Base-by-base conservation (phyloP, 2,797 vertebrate species). In the Gymnodraco acuticeps region DNA sequence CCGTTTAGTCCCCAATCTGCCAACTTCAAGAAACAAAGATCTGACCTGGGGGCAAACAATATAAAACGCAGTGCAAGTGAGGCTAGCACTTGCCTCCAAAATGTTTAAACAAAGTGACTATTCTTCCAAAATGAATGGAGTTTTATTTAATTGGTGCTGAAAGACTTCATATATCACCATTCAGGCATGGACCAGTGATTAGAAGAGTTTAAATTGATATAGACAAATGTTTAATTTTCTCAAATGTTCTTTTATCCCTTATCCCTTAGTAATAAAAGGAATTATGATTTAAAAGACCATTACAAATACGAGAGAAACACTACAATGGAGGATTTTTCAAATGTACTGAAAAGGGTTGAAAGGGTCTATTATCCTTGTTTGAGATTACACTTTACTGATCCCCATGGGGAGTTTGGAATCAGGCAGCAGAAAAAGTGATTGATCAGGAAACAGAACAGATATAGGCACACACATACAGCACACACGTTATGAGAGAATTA, bases 151-250 rank as follows among this genome's bases (percentile, higher is more conserved):
- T 46, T 67, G 27, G 20, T 48, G 41, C 13, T 76, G 48, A 73
- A 50, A 52, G 41, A 65, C 17, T 54, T 60, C 0, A 27, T 58
- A 60, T 33, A 62, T 71, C 43, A 65, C 6, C 20, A 64, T 59
- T 64, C 11, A 50, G 48, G 10, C 45, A 51, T 19, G 9, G 15
- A 19, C 1, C 50, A 13, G 15, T 52, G 41, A 71, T 60, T 50
- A 48, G 33, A 64, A 19, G n/a, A 9, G 33, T 52, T 76, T 68
- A 27, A 67, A 71, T n/a, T 73, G 54, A 72, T 48, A 72, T 17
- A 41, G 63, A 68, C 55, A 73, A 15, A 31, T 43, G 16, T 52
- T 38, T 31, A 41, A 60, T n/a, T 31, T 66, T 54, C 33, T 38
- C 33, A 38, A 38, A 38, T 38, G 8, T 14, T 62, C n/a, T 50